Evolutionary conservation across 2,888 invertebrate genomes (phyloP), one percentile per base, ranked within the genome.

Genomic region (Elaeidobius kamerunicus): DNA sequence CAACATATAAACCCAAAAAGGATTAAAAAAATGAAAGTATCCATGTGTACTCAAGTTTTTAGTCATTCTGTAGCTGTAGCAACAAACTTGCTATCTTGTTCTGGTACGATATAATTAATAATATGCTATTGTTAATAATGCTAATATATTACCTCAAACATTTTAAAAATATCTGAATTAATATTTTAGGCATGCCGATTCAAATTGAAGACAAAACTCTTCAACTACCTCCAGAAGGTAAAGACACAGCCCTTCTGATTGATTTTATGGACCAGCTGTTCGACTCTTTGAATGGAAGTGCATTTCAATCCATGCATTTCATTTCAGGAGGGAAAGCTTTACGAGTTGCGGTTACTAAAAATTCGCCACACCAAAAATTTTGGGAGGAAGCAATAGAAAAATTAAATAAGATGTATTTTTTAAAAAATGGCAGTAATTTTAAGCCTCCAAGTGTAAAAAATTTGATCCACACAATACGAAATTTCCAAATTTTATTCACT

Each of bases 11-110:
- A 38, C 7, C 34, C 41, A n/a, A 7, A 12, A 20, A 57, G 53
- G 52, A 55, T 59, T 4, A 57, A 52, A 12, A 57, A 59, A 48
- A 59, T 57, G 53, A 57, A 59, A 35, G 59, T 57, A 9, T 44
- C 23, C 39, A 4, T 36, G n/a, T 57, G 55, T 27, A 59, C 55
- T 2, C 55, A 59, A 40, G 52, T 59, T 1, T 59, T 57, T 27
- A 59, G 55, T 15, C 14, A 54, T 17, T 11, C 38, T 7, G 56
- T 58, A 15, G 52, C 23, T 23, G 23, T 23, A 9, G 23, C 23
- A 9, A 23, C 23, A 23, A 23, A 23, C 9, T 6, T 23, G 23
- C 9, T 23, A 23, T 4, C 23, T 6, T 9, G 9, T 23, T 23
- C 23, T 23, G 23, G 23, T 23, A 23, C 4, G 4, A 23, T 23